phyloP scores from a whole-genome alignment of 2,797 vertebrate genomes.

The Coluber constrictor region DNA sequence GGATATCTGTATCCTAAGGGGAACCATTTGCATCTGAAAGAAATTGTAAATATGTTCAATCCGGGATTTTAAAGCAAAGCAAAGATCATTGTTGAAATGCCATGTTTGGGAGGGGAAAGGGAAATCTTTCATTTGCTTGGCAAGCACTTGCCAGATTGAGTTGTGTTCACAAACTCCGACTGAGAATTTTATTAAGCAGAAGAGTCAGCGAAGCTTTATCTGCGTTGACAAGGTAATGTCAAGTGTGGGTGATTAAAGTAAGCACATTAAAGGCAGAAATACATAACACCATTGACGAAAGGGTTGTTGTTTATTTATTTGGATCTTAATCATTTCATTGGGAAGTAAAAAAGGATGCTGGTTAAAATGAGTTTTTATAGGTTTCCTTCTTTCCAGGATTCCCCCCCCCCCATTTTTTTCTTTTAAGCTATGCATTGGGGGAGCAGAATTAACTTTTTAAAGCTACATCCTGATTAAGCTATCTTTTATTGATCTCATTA shows the following conservation, averaged over 20 bases:
- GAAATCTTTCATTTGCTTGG: neutral
- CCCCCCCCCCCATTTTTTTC: neutral
- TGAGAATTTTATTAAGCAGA: slow-evolving; percentile 7
- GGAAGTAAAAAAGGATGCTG: slow-evolving; percentile 22
- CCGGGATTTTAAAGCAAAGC: neutral
- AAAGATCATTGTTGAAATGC: neutral
- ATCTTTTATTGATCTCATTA: slow-evolving; percentile 35
- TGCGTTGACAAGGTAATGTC: slow-evolving; percentile 29
- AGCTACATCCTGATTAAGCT: slow-evolving; percentile 37
- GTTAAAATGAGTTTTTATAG: slow-evolving; percentile 19
- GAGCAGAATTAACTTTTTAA: slow-evolving; percentile 21
- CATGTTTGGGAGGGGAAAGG: neutral
- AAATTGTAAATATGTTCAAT: neutral
- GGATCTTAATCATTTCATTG: neutral
- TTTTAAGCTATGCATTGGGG: neutral
- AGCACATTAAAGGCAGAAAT: slow-evolving; percentile 17
- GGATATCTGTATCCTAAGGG: slow-evolving; percentile 1
- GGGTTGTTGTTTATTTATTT: neutral
- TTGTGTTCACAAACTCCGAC: slow-evolving; percentile 24
- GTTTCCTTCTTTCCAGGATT: neutral
- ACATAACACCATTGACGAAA: neutral
- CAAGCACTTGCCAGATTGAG: neutral
- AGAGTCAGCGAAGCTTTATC: slow-evolving; percentile 34
- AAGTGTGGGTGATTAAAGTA: slow-evolving; percentile 28
- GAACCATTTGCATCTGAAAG: neutral